Evolutionary conservation across 2,888 invertebrate genomes (phyloP), one percentile per base, ranked within the genome.

Genomic region (Phortica okadai): DNA sequence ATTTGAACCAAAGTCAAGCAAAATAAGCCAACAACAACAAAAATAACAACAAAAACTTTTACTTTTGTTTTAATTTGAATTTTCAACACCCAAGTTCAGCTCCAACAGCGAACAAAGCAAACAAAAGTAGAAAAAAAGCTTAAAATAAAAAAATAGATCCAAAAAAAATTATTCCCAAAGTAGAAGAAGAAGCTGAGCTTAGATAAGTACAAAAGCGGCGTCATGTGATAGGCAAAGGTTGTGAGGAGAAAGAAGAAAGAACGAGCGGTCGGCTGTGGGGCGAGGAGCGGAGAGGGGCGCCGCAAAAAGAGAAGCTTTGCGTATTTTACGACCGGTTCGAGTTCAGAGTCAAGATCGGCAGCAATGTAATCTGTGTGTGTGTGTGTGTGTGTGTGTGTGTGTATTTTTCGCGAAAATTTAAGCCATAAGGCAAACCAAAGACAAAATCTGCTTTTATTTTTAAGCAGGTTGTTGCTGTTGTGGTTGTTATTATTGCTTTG

Each of bases 71-170:
- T 81, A 77, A 80, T 77, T 83, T 85, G 75, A 67, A 77, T 78
- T 83, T 86, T 82, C 84, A 82, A 87, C 83, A 85, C 81, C 82
- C 86, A 86, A 87, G 88, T 88, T 86, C 85, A 85, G 75, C 79
- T 74, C 69, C 10, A 62, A 83, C 78, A 81, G 80, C 80, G 80
- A 79, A 6, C 21, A 8, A 33, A 21, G 21, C 21, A 21, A 21
- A 21, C 21, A 45, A 75, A 54, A 56, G 59, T 10, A 54, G 45
- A 69, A 74, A 70, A 42, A 66, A 66, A 79, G 80, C 77, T 76
- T 67, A 54, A 58, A 69, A 72, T 56, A 75, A 59, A 25, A 14
- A 75, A 41, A 62, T 33, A 75, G 25, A 69, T 41, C 33, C 6
- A 42, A 50, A 50, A 64, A n/a, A 74, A 70, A 67, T 58, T 45